phyloP scores from a whole-genome alignment of 2,888 invertebrate genomes.

The Andrena fulva region DNA sequence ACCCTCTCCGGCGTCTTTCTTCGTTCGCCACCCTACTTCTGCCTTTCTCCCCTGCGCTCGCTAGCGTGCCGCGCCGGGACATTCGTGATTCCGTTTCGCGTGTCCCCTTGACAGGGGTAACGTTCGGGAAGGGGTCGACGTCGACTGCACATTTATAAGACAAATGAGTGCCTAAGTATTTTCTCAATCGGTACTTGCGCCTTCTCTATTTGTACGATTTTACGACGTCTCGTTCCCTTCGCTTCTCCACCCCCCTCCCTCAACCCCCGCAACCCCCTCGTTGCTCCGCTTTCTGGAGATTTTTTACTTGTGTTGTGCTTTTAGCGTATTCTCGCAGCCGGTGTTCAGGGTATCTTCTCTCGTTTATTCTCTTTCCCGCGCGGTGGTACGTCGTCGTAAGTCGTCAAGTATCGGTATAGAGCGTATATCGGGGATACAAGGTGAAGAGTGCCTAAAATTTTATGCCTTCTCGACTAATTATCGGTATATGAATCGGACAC shows the following conservation, averaged over 20 bases:
- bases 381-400: not conserved
- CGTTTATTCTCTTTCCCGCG: not conserved
- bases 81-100: conserved; percentile 39
- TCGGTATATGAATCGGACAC: conserved; percentile 17
- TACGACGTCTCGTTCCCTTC: not conserved
- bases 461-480: conserved; percentile 58
- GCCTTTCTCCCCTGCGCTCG: conserved; percentile 34
- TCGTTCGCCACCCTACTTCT: conserved; percentile 48
- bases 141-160: conserved; percentile 15
- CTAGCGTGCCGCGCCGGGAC: conserved; percentile 37
- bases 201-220: conserved; percentile 22
- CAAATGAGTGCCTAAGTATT: conserved; percentile 53
- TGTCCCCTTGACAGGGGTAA: conserved; percentile 19
- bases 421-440: conserved; percentile 31
- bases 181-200: conserved; percentile 32
- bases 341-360: conserved; percentile 36
- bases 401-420: not conserved
- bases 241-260: not conserved
- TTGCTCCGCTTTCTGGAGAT: conserved; percentile 9
- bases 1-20: conserved; percentile 48
- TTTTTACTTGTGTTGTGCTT: conserved; percentile 24
- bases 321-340: not conserved
- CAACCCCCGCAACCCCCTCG: not conserved
- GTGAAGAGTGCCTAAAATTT: conserved; percentile 59
- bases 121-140: conserved; percentile 36